These are phyloP conservation scores for Hyles lineata DNA, from an alignment of 2,888 invertebrate species.

Conservation along the genomic window DNA sequence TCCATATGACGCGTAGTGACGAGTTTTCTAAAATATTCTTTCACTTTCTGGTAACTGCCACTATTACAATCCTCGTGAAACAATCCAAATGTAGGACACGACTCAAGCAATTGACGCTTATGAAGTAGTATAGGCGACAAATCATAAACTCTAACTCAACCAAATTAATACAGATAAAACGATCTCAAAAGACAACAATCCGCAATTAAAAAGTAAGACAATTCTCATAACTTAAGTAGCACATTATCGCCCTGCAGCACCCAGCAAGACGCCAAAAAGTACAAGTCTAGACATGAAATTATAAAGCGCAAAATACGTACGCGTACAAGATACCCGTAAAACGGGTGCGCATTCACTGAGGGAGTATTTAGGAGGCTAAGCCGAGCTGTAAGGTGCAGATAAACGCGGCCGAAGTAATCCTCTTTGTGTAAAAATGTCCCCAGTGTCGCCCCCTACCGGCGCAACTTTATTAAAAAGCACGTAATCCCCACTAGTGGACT, in stretches of 20 bases:
- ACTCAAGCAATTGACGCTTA: no score
- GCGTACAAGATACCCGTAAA: constrained; percentile 47
- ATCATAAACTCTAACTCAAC: no score
- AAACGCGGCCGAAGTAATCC: constrained; percentile 82
- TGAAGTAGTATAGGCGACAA: no score
- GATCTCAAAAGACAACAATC: not conserved
- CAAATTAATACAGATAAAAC: no score
- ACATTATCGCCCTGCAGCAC: not conserved
- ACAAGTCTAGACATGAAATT: constrained; percentile 33
- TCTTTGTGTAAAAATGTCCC: constrained; percentile 84
- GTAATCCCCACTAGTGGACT: constrained; percentile 83
- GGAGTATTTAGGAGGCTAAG: constrained; percentile 80
- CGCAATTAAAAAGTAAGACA: not conserved
- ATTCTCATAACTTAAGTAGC: not conserved
- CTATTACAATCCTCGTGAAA: no score
- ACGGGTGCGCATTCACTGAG: constrained; percentile 71
- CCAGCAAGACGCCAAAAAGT: constrained; percentile 19
- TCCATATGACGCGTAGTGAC: no score
- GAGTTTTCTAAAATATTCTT: no score
- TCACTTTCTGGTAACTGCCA: no score
- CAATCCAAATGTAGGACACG: no score
- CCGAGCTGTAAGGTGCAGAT: constrained; percentile 83
- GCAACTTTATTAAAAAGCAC: constrained; percentile 83
- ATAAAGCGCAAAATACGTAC: constrained; percentile 30
- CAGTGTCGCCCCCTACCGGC: constrained; percentile 72